phyloP scores from a whole-genome alignment of 2,888 invertebrate genomes.

The Empis stercorea region DNA sequence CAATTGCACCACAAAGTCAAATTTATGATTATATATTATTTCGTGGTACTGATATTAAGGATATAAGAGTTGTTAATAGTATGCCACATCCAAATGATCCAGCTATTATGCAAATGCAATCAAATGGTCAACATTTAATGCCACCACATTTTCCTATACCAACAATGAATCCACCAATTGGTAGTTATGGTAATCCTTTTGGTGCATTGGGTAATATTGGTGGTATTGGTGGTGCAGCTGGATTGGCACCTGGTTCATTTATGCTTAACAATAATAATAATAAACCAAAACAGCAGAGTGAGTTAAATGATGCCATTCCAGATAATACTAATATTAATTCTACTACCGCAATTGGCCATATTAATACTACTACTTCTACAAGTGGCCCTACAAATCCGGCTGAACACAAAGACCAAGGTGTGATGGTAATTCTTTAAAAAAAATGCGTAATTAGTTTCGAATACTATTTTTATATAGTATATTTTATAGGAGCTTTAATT shows the following conservation, averaged over 20 bases:
- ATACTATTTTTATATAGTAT: constrained; percentile 1
- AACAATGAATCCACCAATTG: constrained; percentile 44
- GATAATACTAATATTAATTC: constrained; percentile 9
- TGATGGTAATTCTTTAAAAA: constrained; percentile 36
- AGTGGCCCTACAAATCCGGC: constrained; percentile 27
- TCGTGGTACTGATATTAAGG: constrained; percentile 96
- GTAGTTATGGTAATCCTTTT: constrained; percentile 31
- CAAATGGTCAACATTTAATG: constrained; percentile 51
- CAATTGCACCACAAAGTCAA: constrained; percentile 93
- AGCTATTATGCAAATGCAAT: constrained; percentile 87
- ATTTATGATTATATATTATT: constrained; percentile 98
- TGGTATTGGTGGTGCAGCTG: constrained; percentile 32
- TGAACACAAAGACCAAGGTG: constrained; percentile 38
- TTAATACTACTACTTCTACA: constrained; percentile 13
- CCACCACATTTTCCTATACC: constrained; percentile 61
- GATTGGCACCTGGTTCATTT: constrained; percentile 32
- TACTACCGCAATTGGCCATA: constrained; percentile 11
- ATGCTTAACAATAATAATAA: constrained; percentile 30
- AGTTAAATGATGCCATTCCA: constrained; percentile 38
- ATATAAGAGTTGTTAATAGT: constrained; percentile 86
- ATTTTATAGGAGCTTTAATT: neutral
- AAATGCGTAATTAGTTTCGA: neutral
- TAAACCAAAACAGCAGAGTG: constrained; percentile 49
- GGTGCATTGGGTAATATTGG: constrained; percentile 34
- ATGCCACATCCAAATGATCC: constrained; percentile 88